Base-by-base conservation (phyloP, 37 sponge, comb jelly and placozoan species). In the Crambe crambe region DNA sequence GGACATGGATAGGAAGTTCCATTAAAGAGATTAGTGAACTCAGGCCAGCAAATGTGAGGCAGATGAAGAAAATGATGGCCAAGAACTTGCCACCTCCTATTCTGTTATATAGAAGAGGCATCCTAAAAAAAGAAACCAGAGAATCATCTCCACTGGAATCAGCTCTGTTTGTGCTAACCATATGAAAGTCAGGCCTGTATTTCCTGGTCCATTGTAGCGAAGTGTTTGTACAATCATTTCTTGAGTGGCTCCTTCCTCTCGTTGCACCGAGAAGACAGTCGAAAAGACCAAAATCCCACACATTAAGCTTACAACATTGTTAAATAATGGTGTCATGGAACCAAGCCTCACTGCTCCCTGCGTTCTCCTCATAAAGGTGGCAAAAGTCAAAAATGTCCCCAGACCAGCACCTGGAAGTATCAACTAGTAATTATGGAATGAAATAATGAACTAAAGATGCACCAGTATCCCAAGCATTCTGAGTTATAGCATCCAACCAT, bases 401-500 rank as follows among this genome's bases (percentile, higher is more conserved):
- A 78, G 25, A 21, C 83, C 95, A 27, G 92, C 92, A 58, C 94
- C 91, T 91, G 75, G 4, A 51, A 5, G 3, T 35, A n/a, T 21
- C 21, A 51, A 15, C 9, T 51, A 51, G 54, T n/a, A 25, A 40
- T 29, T 30, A 34, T 65, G 35, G 30, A 30, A 30, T 18, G 9
- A 34, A 2, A 31, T 6, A 34, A 20, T 65, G 31, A 31, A 30
- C 5, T 31, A 30, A 3, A 30, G 2, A 18, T 30, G 29, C 30
- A 87, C 92, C 88, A 58, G 95, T 94, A 75, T 94, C 95, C 91
- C 91, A 94, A 26, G 91, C 95, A 85, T 94, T 94, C 74, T 94
- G 95, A 36, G 95, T 75, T 39, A 90, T 74, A 26, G 95, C 95
- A 85, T 94, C 95, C 42, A 82, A 41, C 95, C 95, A 94, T 35